Base-by-base conservation (phyloP, 1,140 invertebrate species). In the Amphibalanus amphitrite region DNA sequence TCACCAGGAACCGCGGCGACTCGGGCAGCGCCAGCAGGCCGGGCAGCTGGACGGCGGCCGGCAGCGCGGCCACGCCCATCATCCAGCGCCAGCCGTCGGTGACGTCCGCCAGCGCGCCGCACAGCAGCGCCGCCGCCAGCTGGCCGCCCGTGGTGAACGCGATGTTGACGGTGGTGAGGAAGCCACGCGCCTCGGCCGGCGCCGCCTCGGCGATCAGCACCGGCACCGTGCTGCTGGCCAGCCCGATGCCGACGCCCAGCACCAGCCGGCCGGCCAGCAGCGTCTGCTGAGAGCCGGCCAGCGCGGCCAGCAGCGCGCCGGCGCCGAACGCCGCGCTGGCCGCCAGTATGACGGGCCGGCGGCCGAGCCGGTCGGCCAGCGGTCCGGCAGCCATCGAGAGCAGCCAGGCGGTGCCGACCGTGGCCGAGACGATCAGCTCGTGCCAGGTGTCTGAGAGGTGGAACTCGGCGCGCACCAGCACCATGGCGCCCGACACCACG, bases 171-270 rank as follows among this genome's bases (percentile, higher is more conserved):
- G 65, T 67, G 17, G 28, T 26, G 28, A 67, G 77, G 69, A 78
- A 76, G 20, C 85, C 85, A 8, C 85, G 77, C 26, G 80, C 78
- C 69, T 82, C 75, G 17, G 78, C 73, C 0, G 85, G 85, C 4
- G 84, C 80, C 29, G 81, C 80, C 77, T 86, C 85, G 1, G 83
- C 82, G 33, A 86, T 82, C 77, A 86, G 86, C 76, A 86, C 82
- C 0, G 85, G 84, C 17, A 85, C 82, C 8, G 83, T 82, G 3
- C 3, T 67, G 65, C 65, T 67, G 17, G 28, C 13, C 82, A 80
- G 75, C 85, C 86, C 86, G 73, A 88, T 86, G 40, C 82, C 86
- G 67, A 84, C 76, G n/a, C 86, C 86, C 4, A 86, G 80, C 59
- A 86, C 79, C n/a, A 85, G 78, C 71, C 86, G 75, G 20, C 86